Evolutionary conservation across 2,888 invertebrate species (phyloP), one percentile per base, ranked within the genome.

Genomic region (Lepas anatifera): DNA sequence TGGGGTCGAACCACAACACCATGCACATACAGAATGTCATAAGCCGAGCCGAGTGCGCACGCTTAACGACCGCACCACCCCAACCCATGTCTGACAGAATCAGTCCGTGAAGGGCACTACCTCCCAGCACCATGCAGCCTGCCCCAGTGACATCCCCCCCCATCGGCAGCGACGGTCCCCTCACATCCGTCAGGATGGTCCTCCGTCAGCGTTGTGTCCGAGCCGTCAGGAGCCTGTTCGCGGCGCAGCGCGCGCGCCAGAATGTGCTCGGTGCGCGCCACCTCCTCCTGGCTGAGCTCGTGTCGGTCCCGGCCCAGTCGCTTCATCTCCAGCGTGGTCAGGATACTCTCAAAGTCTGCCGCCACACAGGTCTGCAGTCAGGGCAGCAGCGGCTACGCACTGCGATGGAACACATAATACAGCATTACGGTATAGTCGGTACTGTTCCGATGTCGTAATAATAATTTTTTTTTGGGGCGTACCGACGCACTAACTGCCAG

Each of bases 121-220:
- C 18, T 25, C 16, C 41, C 16, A 41, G 2, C 2, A 13, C 11
- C 11, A 41, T 13, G 41, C 41, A 16, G 41, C 16, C 11, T 10
- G 1, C 10, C 11, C 41, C 16, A 10, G 41, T 10, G 11, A 41
- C 41, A 41, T 41, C 10, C 41, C 16, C 1, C 4, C 16, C 1
- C 4, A 41, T 13, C 41, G 41, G 4, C 13, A 41, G 16, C 41
- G 16, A 41, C 41, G 10, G 41, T 41, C 2, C 16, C 1, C 90
- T 86, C 80, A 90, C 90, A 81, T 77, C 90, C 91, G 81, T 92
- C 92, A 0, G 92, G 91, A 80, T 91, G 90, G 77, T 91, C 91
- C 79, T 89, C 90, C 0, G 90, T 89, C 73, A 89, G 84, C 71
- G 84, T 81, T 67, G 85, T 84, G n/a, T 37, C 11, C 16, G 39